phyloP scores from a whole-genome alignment of 2,797 vertebrate genomes.

The Alosa sapidissima region DNA sequence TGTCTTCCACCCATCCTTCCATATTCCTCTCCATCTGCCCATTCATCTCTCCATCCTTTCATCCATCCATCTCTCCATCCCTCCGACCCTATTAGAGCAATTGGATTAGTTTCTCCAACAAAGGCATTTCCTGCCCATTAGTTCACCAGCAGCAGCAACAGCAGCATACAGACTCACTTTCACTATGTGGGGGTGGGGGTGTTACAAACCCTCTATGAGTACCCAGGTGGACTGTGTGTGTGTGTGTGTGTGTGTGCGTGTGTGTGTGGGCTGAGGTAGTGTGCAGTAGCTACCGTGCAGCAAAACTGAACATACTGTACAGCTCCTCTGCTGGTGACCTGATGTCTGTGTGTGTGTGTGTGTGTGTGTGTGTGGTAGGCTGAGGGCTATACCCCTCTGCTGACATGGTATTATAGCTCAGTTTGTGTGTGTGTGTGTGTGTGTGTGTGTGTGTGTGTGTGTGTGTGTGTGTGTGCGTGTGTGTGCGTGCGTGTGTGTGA shows the following conservation, averaged over 20 bases:
- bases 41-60: no score
- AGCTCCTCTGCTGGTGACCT: no score
- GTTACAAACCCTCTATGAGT: not conserved
- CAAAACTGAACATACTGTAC: no score
- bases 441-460: not conserved
- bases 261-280: not conserved
- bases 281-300: no score
- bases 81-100: constrained; percentile 68
- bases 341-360: no score
- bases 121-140: constrained; percentile 78
- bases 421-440: no score
- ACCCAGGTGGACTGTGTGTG: not conserved
- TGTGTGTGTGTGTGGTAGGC: no score
- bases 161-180: constrained; percentile 54
- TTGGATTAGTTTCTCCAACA: constrained; percentile 71
- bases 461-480: not conserved
- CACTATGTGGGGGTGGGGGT: not conserved
- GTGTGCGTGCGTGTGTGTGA: not conserved
- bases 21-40: not conserved
- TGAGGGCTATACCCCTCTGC: no score
- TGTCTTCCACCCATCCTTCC: not conserved
- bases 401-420: no score
- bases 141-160: constrained; percentile 32
- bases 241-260: no score
- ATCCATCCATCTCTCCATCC: not conserved